Evolutionary conservation across 2,797 vertebrate genomes (phyloP).

Genomic region (Hypotaenidia okinawae): DNA sequence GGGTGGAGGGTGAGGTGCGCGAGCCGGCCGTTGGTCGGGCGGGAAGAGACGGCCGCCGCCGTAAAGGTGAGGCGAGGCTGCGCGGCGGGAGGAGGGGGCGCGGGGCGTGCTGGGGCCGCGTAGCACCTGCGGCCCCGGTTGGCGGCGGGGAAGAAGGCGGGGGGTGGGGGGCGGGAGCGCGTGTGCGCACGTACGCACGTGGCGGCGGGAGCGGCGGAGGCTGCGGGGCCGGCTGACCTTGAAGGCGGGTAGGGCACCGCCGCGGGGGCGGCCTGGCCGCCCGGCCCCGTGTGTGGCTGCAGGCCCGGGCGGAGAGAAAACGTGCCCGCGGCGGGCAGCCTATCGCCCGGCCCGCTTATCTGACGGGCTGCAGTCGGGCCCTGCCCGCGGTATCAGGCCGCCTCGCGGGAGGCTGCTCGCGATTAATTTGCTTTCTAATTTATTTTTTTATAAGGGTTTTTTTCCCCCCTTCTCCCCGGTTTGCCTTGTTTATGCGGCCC

Average conservation of each 20-base stretch:
- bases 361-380: not conserved
- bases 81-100: too few species aligned
- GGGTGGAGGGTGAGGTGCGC: too few species aligned
- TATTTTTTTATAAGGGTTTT: too few species aligned
- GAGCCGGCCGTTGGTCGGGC: too few species aligned
- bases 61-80: too few species aligned
- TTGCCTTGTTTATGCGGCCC: not conserved
- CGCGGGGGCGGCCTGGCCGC: not conserved
- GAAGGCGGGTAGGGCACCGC: not conserved
- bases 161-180: too few species aligned
- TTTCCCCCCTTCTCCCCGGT: fast-evolving
- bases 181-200: not conserved
- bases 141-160: not conserved
- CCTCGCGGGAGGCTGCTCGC: not conserved
- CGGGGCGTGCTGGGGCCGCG: too few species aligned
- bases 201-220: not conserved
- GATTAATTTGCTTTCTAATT: too few species aligned
- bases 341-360: not conserved
- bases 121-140: not conserved
- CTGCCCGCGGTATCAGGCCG: not conserved
- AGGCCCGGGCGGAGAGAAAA: not conserved
- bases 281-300: not conserved
- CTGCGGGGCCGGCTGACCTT: not conserved
- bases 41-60: too few species aligned
- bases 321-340: not conserved